A percentile compares a stretch with the other conserved stretches of the same genome.
These are phyloP conservation scores for Cryptophagus acutangulus DNA, from an alignment of 2,888 invertebrate genomes.

Conservation along the genomic window DNA sequence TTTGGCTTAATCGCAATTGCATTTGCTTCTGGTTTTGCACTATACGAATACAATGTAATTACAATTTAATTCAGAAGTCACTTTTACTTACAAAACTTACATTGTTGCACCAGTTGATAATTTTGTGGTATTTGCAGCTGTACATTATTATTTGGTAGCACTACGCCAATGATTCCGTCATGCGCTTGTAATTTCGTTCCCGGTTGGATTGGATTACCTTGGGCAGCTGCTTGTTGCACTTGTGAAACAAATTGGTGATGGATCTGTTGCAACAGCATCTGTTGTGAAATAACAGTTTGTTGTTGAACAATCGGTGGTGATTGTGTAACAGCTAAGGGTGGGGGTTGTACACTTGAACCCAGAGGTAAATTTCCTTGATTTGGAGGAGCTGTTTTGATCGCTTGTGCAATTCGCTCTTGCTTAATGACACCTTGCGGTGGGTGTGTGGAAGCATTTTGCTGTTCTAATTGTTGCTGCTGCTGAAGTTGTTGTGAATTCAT, in stretches of 20 bases:
- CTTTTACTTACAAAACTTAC: too few relatives aligned
- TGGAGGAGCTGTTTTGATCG: slow-evolving; percentile 20
- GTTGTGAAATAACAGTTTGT: slow-evolving; percentile 31
- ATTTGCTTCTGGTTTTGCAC: slow-evolving; percentile 47
- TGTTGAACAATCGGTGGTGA: slow-evolving; percentile 17
- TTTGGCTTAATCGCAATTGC: slow-evolving; percentile 42
- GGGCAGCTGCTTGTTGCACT: slow-evolving; percentile 62
- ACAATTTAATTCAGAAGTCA: background rate
- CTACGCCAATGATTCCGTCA: slow-evolving; percentile 63
- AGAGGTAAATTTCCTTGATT: background rate
- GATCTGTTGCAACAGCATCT: slow-evolving; percentile 45
- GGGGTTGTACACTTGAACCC: slow-evolving; percentile 10
- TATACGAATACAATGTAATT: slow-evolving; percentile 14
- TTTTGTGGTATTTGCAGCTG: slow-evolving; percentile 54
- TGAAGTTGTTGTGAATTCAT: slow-evolving; percentile 14
- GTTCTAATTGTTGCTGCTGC: slow-evolving; percentile 18
- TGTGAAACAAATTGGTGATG: slow-evolving; percentile 56
- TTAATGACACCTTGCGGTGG: background rate
- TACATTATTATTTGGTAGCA: slow-evolving; percentile 60
- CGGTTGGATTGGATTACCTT: slow-evolving; percentile 53
- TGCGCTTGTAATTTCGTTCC: slow-evolving; percentile 54
- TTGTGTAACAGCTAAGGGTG: slow-evolving; percentile 11
- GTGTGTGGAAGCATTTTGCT: slow-evolving; percentile 5
- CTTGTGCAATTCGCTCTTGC: background rate
- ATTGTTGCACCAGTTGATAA: slow-evolving; percentile 40